Evolutionary conservation across 2,888 invertebrate genomes (phyloP).

Genomic region (Andrena camellia): DNA sequence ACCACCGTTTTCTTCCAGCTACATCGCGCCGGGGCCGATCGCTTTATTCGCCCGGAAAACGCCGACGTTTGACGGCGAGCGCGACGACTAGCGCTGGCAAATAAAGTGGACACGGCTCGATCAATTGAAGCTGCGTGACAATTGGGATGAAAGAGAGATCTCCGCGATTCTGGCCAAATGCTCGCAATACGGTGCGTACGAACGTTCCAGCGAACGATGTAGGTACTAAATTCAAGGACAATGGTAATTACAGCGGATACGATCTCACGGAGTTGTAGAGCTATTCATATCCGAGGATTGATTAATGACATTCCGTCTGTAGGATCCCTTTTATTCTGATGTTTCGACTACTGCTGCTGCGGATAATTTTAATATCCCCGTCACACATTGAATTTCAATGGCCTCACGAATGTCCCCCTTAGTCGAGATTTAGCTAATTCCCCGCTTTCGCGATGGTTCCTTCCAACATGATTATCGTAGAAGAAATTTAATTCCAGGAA

Average conservation of each 20-base stretch:
- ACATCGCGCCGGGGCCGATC: slow-evolving; percentile 28
- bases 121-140: not conserved
- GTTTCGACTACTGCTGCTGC: not conserved
- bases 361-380: not conserved
- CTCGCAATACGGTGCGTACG: not conserved
- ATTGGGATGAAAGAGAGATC: not conserved
- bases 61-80: not conserved
- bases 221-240: not conserved
- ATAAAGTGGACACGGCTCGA: slow-evolving; percentile 15
- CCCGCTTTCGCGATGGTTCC: not conserved
- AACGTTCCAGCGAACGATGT: not conserved
- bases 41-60: slow-evolving; percentile 9
- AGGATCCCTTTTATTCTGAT: not conserved
- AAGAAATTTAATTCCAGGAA: slow-evolving; percentile 22
- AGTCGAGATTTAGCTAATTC: slow-evolving; percentile 17
- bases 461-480: slow-evolving; percentile 1
- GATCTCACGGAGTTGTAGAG: not conserved
- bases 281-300: not conserved
- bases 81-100: not conserved
- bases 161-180: not conserved
- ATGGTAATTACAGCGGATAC: not conserved
- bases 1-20: slow-evolving; percentile 39
- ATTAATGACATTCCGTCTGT: not conserved
- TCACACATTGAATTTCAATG: not conserved
- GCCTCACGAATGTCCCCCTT: not conserved